Percentiles rank a stretch among this genome's conserved stretches.
These are phyloP conservation scores for Enteromius trimaculatus DNA, from an alignment of 2,797 vertebrate genomes.

Conservation along the genomic window DNA sequence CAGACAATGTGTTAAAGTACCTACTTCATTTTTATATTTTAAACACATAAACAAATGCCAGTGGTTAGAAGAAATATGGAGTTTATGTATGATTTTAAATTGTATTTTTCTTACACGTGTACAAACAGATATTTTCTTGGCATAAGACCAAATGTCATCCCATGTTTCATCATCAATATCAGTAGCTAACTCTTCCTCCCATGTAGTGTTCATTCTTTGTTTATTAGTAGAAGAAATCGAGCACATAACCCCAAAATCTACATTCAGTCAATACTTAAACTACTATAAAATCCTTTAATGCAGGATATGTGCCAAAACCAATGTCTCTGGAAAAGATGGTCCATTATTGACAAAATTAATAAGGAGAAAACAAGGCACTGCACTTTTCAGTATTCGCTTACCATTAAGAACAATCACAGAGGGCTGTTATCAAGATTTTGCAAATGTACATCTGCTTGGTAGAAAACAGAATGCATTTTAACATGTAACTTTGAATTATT, in stretches of 20 bases:
- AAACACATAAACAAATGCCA: neutral
- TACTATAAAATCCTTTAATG: too few relatives aligned
- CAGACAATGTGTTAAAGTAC: neutral
- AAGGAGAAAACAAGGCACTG: neutral
- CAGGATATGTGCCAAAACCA: neutral
- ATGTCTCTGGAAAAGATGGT: slow-evolving; percentile 27
- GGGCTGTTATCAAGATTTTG: neutral
- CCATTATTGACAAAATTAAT: neutral
- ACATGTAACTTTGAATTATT: neutral
- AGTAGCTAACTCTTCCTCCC: neutral
- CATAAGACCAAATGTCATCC: slow-evolving; percentile 1
- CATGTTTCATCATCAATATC: slow-evolving; percentile 3
- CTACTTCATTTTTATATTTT: slow-evolving; percentile 6
- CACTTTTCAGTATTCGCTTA: neutral
- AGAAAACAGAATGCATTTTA: neutral
- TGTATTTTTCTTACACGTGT: neutral
- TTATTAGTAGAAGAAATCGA: neutral
- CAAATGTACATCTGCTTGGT: neutral
- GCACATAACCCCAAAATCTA: neutral
- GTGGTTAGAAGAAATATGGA: neutral
- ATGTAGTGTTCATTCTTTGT: neutral
- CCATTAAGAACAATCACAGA: slow-evolving; percentile 7
- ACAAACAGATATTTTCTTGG: neutral
- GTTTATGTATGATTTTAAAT: neutral
- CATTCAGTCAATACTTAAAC: neutral